Evolutionary conservation across 2,888 invertebrate genomes (phyloP), one percentile per base, ranked within the genome.

Genomic region (Dorcus parallelipipedus): DNA sequence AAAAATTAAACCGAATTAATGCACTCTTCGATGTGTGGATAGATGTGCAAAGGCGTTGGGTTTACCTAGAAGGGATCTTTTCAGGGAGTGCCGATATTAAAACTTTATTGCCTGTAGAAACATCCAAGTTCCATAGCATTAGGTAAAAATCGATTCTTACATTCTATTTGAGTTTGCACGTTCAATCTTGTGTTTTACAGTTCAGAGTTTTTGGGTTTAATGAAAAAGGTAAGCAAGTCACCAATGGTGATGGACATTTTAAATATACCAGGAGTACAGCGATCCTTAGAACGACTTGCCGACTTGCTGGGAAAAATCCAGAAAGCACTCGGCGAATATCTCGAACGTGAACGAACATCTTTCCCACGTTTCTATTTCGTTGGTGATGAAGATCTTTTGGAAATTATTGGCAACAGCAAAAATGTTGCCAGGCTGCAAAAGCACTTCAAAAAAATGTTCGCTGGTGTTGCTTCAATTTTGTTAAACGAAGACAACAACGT

Each of bases 361-460:
- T 99, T 99, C 80, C 99, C 99, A 0, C 83, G 93, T 65, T 99
- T 99, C 82, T 99, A 99, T 80, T 99, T 99, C 78, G 99, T 99
- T 61, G 99, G 99, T 64, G 99, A 99, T 78, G 99, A 99, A 81
- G 99, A 99, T 83, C 81, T 99, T 62, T 81, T 99, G 59, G 99
- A 99, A 79, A 99, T 99, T 52, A 99, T 99, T 76, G 99, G 99
- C 67, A 99, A 99, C 83, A 97, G 97, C 80, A 99, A 99, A 79
- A 99, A 99, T 78, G 88, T 99, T 58, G 93, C 95, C 0, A 87
- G 98, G 38, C 82, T 99, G 8, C 99, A 99, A 78, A 99, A 99
- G 75, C 99, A 99, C 79, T 98, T 99, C 82, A 99, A 99, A 81
- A 99, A 99, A 82, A 99, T 99, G 99, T 99, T 99, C 79, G 99